These are phyloP conservation scores for Colius striatus DNA, from an alignment of 2,113 vertebrate genomes.

Conservation along the genomic window DNA sequence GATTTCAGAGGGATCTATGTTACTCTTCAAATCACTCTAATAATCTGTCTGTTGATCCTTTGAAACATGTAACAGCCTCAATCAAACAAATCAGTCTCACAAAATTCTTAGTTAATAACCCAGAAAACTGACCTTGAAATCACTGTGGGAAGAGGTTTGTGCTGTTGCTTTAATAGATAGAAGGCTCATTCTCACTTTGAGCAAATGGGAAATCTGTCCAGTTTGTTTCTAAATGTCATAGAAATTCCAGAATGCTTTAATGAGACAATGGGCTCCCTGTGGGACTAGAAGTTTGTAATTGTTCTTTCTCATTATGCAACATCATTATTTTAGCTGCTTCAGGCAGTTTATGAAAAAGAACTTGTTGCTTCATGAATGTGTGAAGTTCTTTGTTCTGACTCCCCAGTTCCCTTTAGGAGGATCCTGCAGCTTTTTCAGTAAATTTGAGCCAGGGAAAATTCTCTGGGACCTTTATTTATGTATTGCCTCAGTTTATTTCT, in stretches of 20 bases:
- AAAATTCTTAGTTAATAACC: constrained; percentile 52
- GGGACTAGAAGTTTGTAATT: constrained; percentile 13
- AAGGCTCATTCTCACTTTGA: neutral
- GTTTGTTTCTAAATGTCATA: constrained; percentile 46
- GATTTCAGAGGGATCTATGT: neutral
- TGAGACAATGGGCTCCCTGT: constrained; percentile 23
- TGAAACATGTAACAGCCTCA: constrained; percentile 24
- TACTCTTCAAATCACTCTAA: neutral
- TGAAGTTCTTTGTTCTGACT: constrained; percentile 37
- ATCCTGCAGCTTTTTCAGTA: neutral
- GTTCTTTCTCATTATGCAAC: constrained; percentile 50
- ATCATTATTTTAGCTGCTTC: constrained; percentile 50
- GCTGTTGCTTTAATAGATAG: neutral
- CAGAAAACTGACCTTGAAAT: neutral
- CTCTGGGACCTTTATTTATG: neutral
- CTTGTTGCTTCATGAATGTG: constrained; percentile 14
- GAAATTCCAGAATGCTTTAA: constrained; percentile 1
- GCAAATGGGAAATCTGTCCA: neutral
- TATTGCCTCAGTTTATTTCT: neutral
- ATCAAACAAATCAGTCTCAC: neutral
- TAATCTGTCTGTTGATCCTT: neutral
- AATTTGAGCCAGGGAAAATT: neutral
- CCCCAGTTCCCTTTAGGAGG: neutral
- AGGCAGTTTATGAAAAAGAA: constrained; percentile 36
- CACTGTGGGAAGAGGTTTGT: neutral